Conservation (phyloP, 2,113 vertebrate species). For the Tylochromis polylepis region DNA sequence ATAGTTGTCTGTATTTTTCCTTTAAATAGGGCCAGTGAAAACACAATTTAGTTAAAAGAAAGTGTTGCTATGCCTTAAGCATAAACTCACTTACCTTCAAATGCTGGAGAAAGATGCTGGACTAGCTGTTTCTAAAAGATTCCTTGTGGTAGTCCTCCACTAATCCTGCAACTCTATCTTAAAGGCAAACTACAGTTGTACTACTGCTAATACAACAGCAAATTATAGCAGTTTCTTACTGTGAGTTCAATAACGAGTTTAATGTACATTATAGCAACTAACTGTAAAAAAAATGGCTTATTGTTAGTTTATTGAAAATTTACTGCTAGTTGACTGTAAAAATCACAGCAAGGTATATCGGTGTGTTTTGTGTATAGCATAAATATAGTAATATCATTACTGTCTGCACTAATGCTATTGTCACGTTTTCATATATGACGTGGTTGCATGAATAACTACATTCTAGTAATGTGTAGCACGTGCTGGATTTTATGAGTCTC, state of each 20-base stretch:
- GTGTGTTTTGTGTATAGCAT: not conserved
- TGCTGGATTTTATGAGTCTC: not conserved
- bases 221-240: not conserved
- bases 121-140: too few species aligned
- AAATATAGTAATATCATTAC: not conserved
- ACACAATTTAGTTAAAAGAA: not conserved
- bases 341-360: not conserved
- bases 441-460: not conserved
- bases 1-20: not conserved
- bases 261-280: not conserved
- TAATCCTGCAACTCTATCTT: not conserved
- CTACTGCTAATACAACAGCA: not conserved
- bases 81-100: not conserved
- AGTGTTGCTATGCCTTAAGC: not conserved
- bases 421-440: not conserved
- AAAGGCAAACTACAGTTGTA: not conserved
- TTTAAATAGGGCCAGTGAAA: not conserved
- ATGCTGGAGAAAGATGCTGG: not conserved
- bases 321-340: not conserved
- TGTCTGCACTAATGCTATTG: not conserved
- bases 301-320: not conserved
- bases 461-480: not conserved
- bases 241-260: not conserved
- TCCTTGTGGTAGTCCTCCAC: not conserved
- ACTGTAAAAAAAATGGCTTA: not conserved